Conservation (phyloP, 2,113 vertebrate species). For the Todiramphus saurophagus region DNA sequence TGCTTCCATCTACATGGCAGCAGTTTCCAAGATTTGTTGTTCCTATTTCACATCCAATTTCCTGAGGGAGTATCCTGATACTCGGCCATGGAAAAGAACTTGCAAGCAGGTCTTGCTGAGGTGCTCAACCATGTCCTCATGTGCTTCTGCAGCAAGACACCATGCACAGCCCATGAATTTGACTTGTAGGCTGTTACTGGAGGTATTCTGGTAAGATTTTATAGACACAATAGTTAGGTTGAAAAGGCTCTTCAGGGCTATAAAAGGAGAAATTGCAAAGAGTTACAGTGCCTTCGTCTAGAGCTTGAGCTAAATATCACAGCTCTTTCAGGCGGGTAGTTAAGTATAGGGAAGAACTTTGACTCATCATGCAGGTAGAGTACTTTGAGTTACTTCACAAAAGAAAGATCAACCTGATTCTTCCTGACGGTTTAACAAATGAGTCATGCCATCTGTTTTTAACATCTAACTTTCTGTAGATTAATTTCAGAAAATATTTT, state of each 20-base stretch:
- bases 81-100: background rate
- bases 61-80: background rate
- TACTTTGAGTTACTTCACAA: background rate
- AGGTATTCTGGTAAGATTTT: background rate
- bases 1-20: background rate
- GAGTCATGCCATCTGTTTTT: slow-evolving; percentile 42
- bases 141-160: background rate
- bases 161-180: background rate
- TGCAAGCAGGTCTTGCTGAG: background rate
- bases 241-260: background rate
- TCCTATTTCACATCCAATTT: background rate
- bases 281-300: background rate
- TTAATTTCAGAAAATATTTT: slow-evolving; percentile 25
- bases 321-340: background rate
- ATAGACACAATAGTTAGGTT: background rate
- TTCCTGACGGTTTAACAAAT: slow-evolving; percentile 59
- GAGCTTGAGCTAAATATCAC: slow-evolving; percentile 5
- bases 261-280: background rate
- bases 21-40: background rate
- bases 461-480: slow-evolving; percentile 16
- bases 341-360: background rate
- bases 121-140: background rate
- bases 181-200: background rate
- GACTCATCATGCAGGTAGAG: slow-evolving; percentile 16
- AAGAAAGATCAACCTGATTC: background rate